Conservation (phyloP, 2,797 vertebrate genomes). For the Sciurus vulgaris region DNA sequence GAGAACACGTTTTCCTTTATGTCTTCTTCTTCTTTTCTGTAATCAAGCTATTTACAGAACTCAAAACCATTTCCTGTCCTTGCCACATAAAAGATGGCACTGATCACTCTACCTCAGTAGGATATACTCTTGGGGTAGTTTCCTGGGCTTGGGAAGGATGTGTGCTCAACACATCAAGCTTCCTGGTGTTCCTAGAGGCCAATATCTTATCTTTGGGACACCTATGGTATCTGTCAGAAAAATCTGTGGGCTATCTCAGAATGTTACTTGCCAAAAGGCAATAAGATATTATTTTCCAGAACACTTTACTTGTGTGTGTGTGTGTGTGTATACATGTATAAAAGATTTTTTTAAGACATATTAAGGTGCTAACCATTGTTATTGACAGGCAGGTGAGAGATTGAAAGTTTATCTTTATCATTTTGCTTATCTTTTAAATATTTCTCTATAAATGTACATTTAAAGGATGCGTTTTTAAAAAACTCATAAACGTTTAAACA, state of each 20-base stretch:
- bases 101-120: background rate
- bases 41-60: background rate
- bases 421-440: slow-evolving; percentile 21
- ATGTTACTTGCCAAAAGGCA: background rate
- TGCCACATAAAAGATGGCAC: background rate
- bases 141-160: background rate
- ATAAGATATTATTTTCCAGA: background rate
- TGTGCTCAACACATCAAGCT: background rate
- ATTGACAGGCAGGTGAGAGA: background rate
- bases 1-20: background rate
- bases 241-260: background rate
- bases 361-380: background rate
- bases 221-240: background rate
- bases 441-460: background rate
- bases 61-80: background rate
- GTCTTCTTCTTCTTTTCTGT: background rate
- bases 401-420: background rate
- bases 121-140: background rate
- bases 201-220: background rate
- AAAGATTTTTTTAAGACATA: background rate
- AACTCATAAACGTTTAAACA: background rate
- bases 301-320: background rate
- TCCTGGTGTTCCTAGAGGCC: background rate
- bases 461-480: background rate
- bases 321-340: background rate